phyloP scores from a whole-genome alignment of 2,888 invertebrate genomes.

The Melanostoma scalare region DNA sequence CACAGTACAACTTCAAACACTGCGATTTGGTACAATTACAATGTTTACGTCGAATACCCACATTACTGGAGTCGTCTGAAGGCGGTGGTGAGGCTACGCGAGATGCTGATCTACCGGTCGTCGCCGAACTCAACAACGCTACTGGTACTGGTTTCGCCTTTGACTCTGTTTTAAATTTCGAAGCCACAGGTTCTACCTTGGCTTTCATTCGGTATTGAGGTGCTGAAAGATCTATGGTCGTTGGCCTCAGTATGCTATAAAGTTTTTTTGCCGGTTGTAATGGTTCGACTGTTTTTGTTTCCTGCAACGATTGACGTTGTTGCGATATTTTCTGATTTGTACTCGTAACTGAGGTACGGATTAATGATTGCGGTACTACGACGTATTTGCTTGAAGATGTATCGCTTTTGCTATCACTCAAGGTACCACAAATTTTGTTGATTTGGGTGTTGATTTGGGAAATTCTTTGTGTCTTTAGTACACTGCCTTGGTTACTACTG shows the following conservation, averaged over 20 bases:
- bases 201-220: constrained; percentile 30
- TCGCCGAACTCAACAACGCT: neutral
- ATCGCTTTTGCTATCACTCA: constrained; percentile 74
- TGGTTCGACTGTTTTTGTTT: constrained; percentile 1
- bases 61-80: constrained; percentile 65
- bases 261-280: constrained; percentile 70
- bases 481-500: constrained; percentile 35
- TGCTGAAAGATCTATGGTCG: constrained; percentile 15
- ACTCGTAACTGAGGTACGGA: constrained; percentile 61
- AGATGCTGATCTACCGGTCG: neutral
- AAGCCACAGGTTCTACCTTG: constrained; percentile 55
- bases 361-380: constrained; percentile 75
- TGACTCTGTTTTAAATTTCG: constrained; percentile 69
- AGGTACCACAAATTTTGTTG: constrained; percentile 73
- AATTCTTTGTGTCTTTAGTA: constrained; percentile 76
- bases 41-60: constrained; percentile 88
- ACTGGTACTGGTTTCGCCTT: constrained; percentile 48
- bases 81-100: constrained; percentile 54
- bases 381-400: constrained; percentile 75
- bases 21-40: constrained; percentile 99
- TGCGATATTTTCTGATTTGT: constrained; percentile 59
- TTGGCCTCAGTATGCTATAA: constrained; percentile 74
- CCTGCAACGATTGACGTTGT: constrained; percentile 24
- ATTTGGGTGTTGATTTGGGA: constrained; percentile 78
- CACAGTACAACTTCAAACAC: constrained; percentile 98